These are phyloP conservation scores for Centropus unirufus DNA, from an alignment of 2,113 vertebrate species.

Conservation along the genomic window DNA sequence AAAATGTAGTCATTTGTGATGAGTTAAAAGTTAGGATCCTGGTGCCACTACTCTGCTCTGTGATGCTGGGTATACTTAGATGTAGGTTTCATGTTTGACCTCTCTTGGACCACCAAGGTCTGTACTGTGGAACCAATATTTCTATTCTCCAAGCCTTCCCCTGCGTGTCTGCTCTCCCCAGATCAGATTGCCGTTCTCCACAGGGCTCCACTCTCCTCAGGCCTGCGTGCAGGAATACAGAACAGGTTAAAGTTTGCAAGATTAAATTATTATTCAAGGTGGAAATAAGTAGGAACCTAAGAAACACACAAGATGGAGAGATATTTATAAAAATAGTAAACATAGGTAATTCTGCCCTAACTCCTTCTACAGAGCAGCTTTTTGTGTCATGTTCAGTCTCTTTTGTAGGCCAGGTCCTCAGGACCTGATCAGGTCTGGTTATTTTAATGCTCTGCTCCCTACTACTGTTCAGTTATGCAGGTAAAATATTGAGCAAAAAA, in stretches of 20 bases:
- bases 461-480: background rate
- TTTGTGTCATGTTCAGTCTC: background rate
- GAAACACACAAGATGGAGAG: background rate
- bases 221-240: background rate
- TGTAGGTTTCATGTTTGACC: background rate
- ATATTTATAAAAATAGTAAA: background rate
- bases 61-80: background rate
- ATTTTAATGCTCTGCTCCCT: background rate
- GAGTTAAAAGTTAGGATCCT: background rate
- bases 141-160: background rate
- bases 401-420: background rate
- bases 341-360: background rate
- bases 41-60: background rate
- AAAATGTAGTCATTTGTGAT: background rate
- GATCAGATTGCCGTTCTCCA: background rate
- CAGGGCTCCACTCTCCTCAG: background rate
- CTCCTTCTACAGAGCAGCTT: background rate
- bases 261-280: background rate
- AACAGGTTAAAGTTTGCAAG: background rate
- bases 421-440: background rate
- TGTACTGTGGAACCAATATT: background rate
- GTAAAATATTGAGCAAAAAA: background rate
- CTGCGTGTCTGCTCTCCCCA: fast-evolving
- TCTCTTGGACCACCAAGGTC: background rate
- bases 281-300: background rate